Conservation (phyloP, 2,113 vertebrate genomes). For the Ageneiosus marmoratus region DNA sequence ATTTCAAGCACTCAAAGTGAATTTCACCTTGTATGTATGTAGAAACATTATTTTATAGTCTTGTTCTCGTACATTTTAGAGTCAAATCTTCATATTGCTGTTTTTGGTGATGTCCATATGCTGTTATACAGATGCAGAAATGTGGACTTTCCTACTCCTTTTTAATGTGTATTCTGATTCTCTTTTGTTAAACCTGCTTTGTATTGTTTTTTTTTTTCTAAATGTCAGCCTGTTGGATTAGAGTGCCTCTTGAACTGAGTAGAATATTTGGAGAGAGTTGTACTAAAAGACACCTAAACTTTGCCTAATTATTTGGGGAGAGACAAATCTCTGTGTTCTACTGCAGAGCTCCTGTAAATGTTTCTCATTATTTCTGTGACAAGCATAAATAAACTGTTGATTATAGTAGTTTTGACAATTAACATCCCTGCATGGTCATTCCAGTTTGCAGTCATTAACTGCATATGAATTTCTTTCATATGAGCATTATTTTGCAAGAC, state of each 20-base stretch:
- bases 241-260: constrained; percentile 67
- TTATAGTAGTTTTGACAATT: constrained; percentile 57
- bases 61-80: constrained; percentile 20
- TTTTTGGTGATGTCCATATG: constrained; percentile 13
- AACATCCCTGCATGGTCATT: background rate
- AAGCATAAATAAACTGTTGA: constrained; percentile 69
- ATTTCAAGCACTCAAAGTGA: constrained; percentile 47
- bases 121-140: background rate
- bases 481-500: background rate
- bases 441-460: background rate
- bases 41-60: constrained; percentile 40
- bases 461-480: background rate
- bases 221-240: constrained; percentile 58
- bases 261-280: constrained; percentile 57
- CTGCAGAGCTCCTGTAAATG: constrained; percentile 64
- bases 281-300: constrained; percentile 50
- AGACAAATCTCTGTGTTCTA: constrained; percentile 59
- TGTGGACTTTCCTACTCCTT: background rate
- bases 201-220: background rate
- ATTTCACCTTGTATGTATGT: constrained; percentile 34
- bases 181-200: background rate
- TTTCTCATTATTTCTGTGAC: constrained; percentile 64
- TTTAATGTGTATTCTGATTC: background rate
- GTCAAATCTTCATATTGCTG: background rate
- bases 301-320: constrained; percentile 48